Evolutionary conservation across 1,140 invertebrate species (phyloP).

Genomic region (Meloidogyne hapla): DNA sequence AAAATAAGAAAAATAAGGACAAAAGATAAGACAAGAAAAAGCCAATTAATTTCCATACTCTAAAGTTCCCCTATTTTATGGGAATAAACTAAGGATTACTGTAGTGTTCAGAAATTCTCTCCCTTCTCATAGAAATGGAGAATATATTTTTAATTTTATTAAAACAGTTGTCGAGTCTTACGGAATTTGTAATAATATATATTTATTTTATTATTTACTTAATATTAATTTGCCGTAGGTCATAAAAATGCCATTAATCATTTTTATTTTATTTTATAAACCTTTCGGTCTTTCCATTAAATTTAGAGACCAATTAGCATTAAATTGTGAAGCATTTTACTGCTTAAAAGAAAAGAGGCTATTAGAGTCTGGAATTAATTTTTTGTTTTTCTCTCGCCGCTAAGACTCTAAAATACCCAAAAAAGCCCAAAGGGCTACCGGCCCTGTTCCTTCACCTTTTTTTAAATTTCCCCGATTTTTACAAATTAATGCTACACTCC

Average conservation of each 20-base stretch:
- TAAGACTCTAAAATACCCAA: too few species aligned
- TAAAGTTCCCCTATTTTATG: not conserved
- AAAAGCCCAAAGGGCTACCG: too few species aligned
- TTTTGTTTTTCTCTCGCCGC: too few species aligned
- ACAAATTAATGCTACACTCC: not conserved
- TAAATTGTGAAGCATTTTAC: not conserved
- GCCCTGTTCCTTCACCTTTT: too few species aligned
- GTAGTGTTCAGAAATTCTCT: not conserved
- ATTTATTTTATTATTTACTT: too few species aligned
- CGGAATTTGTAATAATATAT: not conserved
- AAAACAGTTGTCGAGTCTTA: not conserved
- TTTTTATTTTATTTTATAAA: not conserved
- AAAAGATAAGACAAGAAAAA: too few species aligned
- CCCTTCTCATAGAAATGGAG: not conserved
- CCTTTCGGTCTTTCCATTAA: not conserved
- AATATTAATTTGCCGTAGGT: not conserved
- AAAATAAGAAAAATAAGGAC: too few species aligned
- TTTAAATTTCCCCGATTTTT: not conserved
- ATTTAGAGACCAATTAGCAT: not conserved
- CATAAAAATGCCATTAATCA: slow-evolving; percentile 1
- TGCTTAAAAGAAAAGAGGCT: not conserved
- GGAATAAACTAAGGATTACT: not conserved
- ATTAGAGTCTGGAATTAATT: not conserved
- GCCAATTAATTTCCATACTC: not conserved
- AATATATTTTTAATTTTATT: not conserved